Evolutionary conservation across 2,113 vertebrate genomes (phyloP).

Genomic region (Istiophorus platypterus): DNA sequence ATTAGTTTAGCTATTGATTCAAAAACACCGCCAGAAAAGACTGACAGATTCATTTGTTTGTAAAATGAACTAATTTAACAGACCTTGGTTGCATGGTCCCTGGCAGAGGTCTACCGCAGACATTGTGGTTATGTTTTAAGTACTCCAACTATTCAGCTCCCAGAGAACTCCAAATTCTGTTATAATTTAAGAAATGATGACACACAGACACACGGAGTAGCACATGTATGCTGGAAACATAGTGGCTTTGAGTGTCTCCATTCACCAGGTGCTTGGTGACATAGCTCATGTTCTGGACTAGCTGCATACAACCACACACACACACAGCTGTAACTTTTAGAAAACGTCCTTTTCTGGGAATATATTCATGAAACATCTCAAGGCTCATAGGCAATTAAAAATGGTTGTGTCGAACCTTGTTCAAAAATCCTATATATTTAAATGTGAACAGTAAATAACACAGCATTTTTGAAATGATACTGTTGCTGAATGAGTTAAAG

Average conservation of each 20-base stretch:
- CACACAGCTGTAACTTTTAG: slow-evolving; percentile 21
- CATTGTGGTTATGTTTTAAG: too few species aligned
- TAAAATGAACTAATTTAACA: too few species aligned
- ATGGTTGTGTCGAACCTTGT: background rate
- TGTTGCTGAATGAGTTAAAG: background rate
- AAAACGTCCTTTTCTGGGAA: background rate
- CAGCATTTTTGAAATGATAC: background rate
- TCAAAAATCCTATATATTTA: background rate
- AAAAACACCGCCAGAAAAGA: too few species aligned
- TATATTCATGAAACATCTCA: background rate
- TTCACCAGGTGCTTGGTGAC: slow-evolving; percentile 30
- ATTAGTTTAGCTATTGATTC: too few species aligned
- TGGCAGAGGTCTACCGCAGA: too few species aligned
- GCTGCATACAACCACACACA: background rate
- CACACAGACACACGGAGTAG: background rate
- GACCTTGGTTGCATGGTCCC: too few species aligned
- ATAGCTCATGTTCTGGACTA: slow-evolving; percentile 45
- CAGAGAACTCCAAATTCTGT: background rate
- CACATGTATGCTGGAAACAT: background rate
- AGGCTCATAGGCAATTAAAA: background rate
- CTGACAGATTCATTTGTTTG: too few species aligned
- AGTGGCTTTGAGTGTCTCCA: slow-evolving; percentile 28
- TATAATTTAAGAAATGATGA: background rate
- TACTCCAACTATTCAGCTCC: too few species aligned
- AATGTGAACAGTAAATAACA: background rate